Evolutionary conservation across 2,888 invertebrate genomes (phyloP).

Genomic region (Conchocele bisecta): DNA sequence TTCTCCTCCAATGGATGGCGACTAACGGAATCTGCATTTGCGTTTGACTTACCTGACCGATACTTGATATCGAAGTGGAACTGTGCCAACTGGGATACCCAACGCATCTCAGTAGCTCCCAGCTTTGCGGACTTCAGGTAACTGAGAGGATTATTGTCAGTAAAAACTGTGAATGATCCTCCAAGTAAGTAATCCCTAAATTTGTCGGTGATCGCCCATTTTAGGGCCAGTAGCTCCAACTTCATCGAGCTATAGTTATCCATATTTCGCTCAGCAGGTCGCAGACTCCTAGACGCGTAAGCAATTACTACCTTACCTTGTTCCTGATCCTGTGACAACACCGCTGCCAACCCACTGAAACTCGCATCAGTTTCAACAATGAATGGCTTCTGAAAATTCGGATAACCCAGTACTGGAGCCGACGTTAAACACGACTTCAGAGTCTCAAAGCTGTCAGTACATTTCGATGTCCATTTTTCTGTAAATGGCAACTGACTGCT

Average conservation of each 20-base stretch:
- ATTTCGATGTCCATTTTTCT: slow-evolving; percentile 26
- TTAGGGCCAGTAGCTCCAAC: slow-evolving; percentile 47
- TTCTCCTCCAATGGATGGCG: neutral
- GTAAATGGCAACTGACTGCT: neutral
- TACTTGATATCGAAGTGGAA: slow-evolving; percentile 43
- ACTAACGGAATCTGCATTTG: slow-evolving; percentile 43
- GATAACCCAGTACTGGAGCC: slow-evolving; percentile 50
- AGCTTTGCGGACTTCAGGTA: slow-evolving; percentile 45
- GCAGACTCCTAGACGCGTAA: slow-evolving; percentile 48
- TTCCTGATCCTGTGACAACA: slow-evolving; percentile 53
- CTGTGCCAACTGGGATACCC: slow-evolving; percentile 39
- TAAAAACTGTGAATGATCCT: slow-evolving; percentile 36
- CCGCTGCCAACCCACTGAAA: slow-evolving; percentile 38
- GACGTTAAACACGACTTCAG: slow-evolving; percentile 38
- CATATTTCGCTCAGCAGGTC: slow-evolving; percentile 50
- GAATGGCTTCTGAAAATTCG: slow-evolving; percentile 49
- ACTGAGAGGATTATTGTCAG: slow-evolving; percentile 58
- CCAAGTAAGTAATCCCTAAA: slow-evolving; percentile 52
- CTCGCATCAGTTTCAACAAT: slow-evolving; percentile 57
- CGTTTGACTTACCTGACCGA: slow-evolving; percentile 26
- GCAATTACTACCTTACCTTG: slow-evolving; percentile 40
- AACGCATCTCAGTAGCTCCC: slow-evolving; percentile 41
- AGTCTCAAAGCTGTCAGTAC: slow-evolving; percentile 33
- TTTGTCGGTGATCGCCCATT: slow-evolving; percentile 55
- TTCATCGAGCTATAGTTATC: slow-evolving; percentile 52